phyloP scores from a whole-genome alignment of 2,113 vertebrate genomes.

The Cathartes aura region DNA sequence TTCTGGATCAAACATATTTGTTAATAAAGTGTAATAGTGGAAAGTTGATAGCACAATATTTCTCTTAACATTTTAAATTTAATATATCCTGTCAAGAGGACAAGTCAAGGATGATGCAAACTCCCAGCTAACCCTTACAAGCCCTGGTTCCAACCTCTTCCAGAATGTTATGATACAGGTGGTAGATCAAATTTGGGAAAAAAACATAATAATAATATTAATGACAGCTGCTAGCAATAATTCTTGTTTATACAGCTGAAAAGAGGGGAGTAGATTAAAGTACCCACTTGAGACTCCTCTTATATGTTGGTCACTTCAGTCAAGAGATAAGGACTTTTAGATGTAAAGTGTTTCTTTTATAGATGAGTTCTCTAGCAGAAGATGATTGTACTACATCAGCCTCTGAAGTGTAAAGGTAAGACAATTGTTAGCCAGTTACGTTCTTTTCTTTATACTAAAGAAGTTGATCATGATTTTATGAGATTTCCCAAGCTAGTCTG shows the following conservation, averaged over 20 bases:
- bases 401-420: background rate
- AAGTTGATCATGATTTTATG: background rate
- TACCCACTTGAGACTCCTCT: background rate
- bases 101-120: background rate
- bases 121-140: background rate
- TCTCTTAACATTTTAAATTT: background rate
- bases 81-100: background rate
- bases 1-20: background rate
- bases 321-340: background rate
- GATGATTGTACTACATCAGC: background rate
- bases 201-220: background rate
- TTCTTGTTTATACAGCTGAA: background rate
- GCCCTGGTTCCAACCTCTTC: background rate
- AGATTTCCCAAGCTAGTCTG: background rate
- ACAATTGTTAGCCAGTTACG: background rate
- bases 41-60: background rate
- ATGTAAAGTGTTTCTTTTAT: background rate
- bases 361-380: background rate
- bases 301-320: background rate
- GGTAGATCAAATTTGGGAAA: background rate
- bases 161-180: background rate
- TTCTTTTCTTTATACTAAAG: background rate
- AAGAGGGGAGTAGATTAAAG: background rate
- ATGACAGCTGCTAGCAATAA: background rate
- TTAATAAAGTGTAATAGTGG: background rate